Evolutionary conservation across 2,797 vertebrate genomes (phyloP), one percentile per base, ranked within the genome.

Genomic region (Salarias fasciatus): DNA sequence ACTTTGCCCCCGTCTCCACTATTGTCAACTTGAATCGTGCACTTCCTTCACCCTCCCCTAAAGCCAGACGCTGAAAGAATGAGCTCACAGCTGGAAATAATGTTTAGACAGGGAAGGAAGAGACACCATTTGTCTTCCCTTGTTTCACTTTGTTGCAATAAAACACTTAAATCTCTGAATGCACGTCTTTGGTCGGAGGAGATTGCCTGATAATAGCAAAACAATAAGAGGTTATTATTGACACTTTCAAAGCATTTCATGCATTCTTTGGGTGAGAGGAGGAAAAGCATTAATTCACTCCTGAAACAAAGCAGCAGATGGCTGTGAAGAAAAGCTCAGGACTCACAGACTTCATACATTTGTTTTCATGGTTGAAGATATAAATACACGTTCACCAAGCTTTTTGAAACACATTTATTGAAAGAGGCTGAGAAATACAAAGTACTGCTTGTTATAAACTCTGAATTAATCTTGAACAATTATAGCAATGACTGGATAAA

Each of bases 101-200:
- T 74, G 76, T 78, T 81, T 47, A 68, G 53, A 37, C 47, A 45
- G 55, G 49, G 56, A 66, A 59, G 50, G 53, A 63, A 65, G 48
- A 80, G 31, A 72, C 46, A 64, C 24, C 2, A 66, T 86, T 77
- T 72, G n/a, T 79, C 53, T 74, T 53, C 28, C n/a, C 42, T 68
- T 56, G 56, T 63, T 72, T 69, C 55, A 77, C 83, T 82, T 74
- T 74, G 55, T 72, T 68, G 59, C 52, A 46, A 80, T 83, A 63
- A 83, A 87, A 49, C 59, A 51, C 53, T 66, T 49, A 18, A 80
- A 59, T 53, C 53, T 70, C 82, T 71, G 53, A 66, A 71, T 36
- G 8, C 12, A 52, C 55, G 33, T 55, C 33, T 49, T 66, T 58
- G 24, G 46, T 43, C 52, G 6, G 3, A 63, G 11, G 30, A 45